Percentiles rank a stretch among this genome's conserved stretches.
phyloP scores from a whole-genome alignment of 2,113 vertebrate genomes.

The Pteropus alecto region DNA sequence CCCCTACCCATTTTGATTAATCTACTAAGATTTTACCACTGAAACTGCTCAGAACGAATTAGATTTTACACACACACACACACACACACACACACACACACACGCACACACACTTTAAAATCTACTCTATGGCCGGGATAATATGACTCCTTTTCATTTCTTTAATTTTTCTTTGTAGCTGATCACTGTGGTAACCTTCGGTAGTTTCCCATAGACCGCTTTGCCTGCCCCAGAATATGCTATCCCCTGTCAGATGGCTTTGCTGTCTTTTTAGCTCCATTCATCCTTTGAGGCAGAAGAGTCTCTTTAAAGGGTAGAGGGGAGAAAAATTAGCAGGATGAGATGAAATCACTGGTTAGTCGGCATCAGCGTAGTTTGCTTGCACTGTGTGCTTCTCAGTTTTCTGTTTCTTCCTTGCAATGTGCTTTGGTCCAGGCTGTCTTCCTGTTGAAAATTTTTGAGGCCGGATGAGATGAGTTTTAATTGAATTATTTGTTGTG shows the following conservation, averaged over 20 bases:
- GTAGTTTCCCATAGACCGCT: not conserved
- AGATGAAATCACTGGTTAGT: not conserved
- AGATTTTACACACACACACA: conserved; percentile 38
- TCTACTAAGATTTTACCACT: conserved; percentile 1
- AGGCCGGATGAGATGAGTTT: not conserved
- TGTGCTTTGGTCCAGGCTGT: not conserved
- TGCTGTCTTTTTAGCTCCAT: too few relatives aligned
- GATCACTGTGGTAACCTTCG: not conserved
- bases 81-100: not conserved
- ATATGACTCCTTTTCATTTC: not conserved
- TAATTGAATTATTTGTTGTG: conserved; percentile 7
- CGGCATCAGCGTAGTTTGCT: not conserved
- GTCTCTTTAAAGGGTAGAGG: not conserved
- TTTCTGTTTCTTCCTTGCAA: not conserved
- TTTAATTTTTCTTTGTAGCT: not conserved
- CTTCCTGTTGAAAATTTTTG: not conserved
- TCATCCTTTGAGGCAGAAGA: not conserved
- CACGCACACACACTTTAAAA: not conserved
- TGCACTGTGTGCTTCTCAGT: not conserved
- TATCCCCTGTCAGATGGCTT: not conserved
- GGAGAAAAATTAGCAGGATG: not conserved
- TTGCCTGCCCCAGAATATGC: not conserved
- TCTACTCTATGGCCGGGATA: not conserved
- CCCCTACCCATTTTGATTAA: not conserved
- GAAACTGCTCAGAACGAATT: conserved; percentile 24